Evolutionary conservation across 2,888 invertebrate species (phyloP).

Genomic region (Caenorhabditis afra): DNA sequence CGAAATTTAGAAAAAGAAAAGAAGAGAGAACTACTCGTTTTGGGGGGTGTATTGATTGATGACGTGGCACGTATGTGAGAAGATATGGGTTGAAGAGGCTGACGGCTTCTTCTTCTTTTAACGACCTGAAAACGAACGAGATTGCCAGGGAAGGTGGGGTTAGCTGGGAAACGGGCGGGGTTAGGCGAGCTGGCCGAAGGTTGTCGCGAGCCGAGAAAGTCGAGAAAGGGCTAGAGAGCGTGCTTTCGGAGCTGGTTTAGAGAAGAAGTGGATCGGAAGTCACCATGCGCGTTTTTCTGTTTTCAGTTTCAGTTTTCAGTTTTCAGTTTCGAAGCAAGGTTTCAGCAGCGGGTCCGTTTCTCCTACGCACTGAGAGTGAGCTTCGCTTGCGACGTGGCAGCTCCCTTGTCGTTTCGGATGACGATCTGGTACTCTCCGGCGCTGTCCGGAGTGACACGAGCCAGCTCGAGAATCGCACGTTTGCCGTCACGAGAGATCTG

Average conservation of each 20-base stretch:
- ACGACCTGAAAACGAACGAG: constrained; percentile 41
- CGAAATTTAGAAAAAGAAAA: constrained; percentile 5
- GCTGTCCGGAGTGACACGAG: constrained; percentile 73
- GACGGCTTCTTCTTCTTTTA: not conserved
- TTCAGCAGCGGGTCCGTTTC: constrained; percentile 20
- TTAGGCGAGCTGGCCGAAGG: constrained; percentile 36
- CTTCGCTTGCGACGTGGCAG: constrained; percentile 77
- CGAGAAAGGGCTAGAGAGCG: not conserved
- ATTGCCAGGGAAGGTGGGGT: constrained; percentile 52
- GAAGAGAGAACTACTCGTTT: constrained; percentile 42
- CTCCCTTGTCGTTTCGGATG: constrained; percentile 77
- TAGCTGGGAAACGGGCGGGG: constrained; percentile 21
- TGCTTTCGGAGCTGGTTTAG: not conserved
- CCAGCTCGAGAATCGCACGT: constrained; percentile 75
- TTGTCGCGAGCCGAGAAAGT: constrained; percentile 16
- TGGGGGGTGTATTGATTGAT: constrained; percentile 19
- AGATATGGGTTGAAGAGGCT: constrained; percentile 10
- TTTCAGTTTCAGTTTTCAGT: constrained; percentile 16
- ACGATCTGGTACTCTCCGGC: constrained; percentile 77
- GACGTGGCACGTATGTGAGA: constrained; percentile 35
- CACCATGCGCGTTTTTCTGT: constrained; percentile 17
- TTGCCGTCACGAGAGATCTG: constrained; percentile 76
- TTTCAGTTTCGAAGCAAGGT: constrained; percentile 37
- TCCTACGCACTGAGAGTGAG: constrained; percentile 73
- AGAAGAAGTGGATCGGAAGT: constrained; percentile 14